A percentile compares a stretch with the other conserved stretches of the same genome.
phyloP scores from a whole-genome alignment of 1,140 invertebrate species.

The Phocides pigmalion region DNA sequence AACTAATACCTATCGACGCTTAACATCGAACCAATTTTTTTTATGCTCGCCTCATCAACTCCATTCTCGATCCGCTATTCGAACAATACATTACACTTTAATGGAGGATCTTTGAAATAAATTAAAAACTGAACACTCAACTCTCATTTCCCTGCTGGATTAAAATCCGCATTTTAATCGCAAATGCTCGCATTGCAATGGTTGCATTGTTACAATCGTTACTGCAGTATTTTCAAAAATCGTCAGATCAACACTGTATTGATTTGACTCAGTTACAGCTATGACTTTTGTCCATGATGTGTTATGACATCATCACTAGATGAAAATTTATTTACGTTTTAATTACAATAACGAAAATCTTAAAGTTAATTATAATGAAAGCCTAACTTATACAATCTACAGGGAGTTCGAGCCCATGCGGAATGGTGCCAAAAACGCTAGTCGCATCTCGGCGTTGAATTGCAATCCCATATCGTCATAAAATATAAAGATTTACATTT shows the following conservation, averaged over 20 bases:
- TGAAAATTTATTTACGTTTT: too few species aligned
- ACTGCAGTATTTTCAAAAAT: neutral
- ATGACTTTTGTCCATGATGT: too few species aligned
- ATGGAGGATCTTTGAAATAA: neutral
- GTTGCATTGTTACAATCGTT: neutral
- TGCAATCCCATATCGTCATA: too few species aligned
- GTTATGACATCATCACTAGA: too few species aligned
- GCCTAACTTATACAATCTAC: too few species aligned
- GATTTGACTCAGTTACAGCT: neutral
- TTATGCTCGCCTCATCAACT: neutral
- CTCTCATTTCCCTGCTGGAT: neutral
- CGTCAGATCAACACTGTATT: neutral
- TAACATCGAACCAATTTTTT: neutral
- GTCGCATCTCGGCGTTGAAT: too few species aligned
- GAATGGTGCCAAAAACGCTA: too few species aligned
- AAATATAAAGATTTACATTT: too few species aligned
- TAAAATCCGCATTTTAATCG: slow-evolving; percentile 1
- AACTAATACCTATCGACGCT: too few species aligned
- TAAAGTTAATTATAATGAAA: too few species aligned
- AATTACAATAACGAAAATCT: too few species aligned
- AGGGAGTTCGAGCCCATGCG: too few species aligned
- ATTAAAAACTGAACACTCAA: neutral
- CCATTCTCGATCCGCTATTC: neutral
- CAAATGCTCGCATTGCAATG: neutral
- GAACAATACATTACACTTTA: neutral